These are phyloP conservation scores for Drosophila ficusphila DNA, from an alignment of 1,140 invertebrate species.

Conservation along the genomic window DNA sequence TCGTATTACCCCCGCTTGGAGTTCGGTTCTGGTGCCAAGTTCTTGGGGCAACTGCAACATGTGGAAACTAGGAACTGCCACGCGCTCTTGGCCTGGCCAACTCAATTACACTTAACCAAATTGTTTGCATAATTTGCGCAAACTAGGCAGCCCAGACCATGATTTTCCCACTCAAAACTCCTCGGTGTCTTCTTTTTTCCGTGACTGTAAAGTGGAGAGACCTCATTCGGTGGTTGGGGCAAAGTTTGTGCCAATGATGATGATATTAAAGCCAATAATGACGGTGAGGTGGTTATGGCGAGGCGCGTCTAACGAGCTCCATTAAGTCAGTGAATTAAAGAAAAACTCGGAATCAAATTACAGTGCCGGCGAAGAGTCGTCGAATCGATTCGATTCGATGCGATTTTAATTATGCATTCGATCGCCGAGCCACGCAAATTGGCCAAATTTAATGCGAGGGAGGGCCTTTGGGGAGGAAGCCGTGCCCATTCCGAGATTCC, in stretches of 20 bases:
- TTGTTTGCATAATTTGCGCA: conserved; percentile 37
- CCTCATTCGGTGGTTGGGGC: conserved; percentile 6
- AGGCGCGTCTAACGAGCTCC: conserved; percentile 56
- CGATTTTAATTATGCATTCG: conserved; percentile 66
- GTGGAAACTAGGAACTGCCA: conserved; percentile 8
- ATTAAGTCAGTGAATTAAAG: conserved; percentile 44
- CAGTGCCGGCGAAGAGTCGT: conserved; percentile 28
- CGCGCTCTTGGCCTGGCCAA: conserved; percentile 17
- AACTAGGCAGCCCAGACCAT: conserved; percentile 15
- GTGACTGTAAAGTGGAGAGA: neutral
- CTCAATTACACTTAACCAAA: conserved; percentile 44
- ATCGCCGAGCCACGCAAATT: conserved; percentile 44
- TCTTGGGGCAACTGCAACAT: conserved; percentile 20
- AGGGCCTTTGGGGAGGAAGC: conserved; percentile 3
- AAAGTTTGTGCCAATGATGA: conserved; percentile 14
- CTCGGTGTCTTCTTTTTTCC: neutral
- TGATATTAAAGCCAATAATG: conserved; percentile 23
- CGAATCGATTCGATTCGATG: conserved; percentile 52
- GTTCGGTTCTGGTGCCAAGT: neutral
- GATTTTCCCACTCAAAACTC: conserved; percentile 15
- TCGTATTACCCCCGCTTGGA: conserved; percentile 23
- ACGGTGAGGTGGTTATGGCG: conserved; percentile 35
- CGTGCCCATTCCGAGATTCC: conserved; percentile 23
- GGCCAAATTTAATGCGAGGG: conserved; percentile 10
- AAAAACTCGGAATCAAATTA: conserved; percentile 54